Base-by-base conservation (phyloP, 2,797 vertebrate genomes). In the Vespertilio murinus region DNA sequence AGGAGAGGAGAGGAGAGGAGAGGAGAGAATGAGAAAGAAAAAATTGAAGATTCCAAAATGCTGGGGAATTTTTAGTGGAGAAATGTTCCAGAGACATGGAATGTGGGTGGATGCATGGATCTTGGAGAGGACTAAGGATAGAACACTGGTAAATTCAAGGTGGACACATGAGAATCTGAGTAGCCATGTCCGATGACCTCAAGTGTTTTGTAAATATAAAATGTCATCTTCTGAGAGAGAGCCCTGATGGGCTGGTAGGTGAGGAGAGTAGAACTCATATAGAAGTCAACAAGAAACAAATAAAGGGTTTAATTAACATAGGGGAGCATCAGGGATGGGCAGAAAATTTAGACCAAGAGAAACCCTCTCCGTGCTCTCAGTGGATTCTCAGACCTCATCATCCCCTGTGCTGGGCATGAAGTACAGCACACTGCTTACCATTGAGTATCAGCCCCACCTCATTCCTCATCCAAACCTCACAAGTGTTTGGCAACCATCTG, bases 291-390 rank as follows among this genome's bases (percentile, higher is more conserved):
- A 30, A 94, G 65, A 73, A 16, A 45, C 30, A 56, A 69, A 25
- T 67, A 30, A 88, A 81, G 38, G 28, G 56, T n/a, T 82, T 30
- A 12, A 30, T 17, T 52, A 64, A 56, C 40, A 61, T 3, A 69
- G 18, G 11, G 12, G 17, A 49, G 30, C 3, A 9, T 59, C 18
- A 52, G 61, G 30, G 8, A n/a, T 20, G 25, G 12, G 2, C 28
- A 42, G 56, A 56, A 85, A 35, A 25, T 77, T 83, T 12, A 45
- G 94, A 16, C 28, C 17, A 12, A 28, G 35, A 61, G 18, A 16
- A 54, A 52, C 14, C 47, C 18, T 75, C 30, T 73, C 8, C 0
- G 0, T n/a, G n/a, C 35, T 52, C 25, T 16, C 30, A 47, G 18
- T 52, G 23, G 28, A 6, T 22, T 75, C 56, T 61, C n/a, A 35